phyloP scores from a whole-genome alignment of 2,113 vertebrate genomes.

The Jacana jacana region DNA sequence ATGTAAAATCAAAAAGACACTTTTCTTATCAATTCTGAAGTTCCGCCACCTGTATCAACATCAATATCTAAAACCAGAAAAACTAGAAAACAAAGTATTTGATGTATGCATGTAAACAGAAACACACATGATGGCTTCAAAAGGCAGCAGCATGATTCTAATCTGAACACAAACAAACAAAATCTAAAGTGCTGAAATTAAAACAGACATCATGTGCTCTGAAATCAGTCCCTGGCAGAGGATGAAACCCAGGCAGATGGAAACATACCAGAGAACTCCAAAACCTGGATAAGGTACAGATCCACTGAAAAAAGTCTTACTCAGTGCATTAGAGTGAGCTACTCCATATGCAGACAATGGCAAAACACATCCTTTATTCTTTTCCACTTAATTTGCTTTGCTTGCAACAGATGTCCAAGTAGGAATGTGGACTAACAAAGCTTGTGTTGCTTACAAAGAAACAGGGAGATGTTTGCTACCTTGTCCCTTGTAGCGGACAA shows the following conservation, averaged over 20 bases:
- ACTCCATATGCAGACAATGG: background rate
- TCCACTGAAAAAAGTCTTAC: background rate
- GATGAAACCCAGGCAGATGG: background rate
- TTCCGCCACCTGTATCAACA: background rate
- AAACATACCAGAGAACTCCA: background rate
- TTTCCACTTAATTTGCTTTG: background rate
- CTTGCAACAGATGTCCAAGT: background rate
- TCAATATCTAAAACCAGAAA: background rate
- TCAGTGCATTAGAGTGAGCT: background rate
- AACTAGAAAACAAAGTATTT: background rate
- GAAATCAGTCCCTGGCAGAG: background rate
- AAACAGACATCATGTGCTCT: background rate
- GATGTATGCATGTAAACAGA: background rate
- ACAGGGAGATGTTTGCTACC: background rate
- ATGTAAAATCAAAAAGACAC: background rate
- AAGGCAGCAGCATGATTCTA: conserved; percentile 37
- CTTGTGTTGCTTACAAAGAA: background rate
- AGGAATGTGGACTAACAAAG: background rate
- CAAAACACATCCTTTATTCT: background rate
- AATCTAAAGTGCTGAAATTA: background rate
- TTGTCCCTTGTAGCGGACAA: background rate
- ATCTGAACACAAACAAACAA: conserved; percentile 43
- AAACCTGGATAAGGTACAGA: background rate
- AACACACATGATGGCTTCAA: conserved; percentile 8
- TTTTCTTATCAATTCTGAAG: background rate